Conservation (phyloP, 2,797 vertebrate genomes). For the Sciaenops ocellatus region DNA sequence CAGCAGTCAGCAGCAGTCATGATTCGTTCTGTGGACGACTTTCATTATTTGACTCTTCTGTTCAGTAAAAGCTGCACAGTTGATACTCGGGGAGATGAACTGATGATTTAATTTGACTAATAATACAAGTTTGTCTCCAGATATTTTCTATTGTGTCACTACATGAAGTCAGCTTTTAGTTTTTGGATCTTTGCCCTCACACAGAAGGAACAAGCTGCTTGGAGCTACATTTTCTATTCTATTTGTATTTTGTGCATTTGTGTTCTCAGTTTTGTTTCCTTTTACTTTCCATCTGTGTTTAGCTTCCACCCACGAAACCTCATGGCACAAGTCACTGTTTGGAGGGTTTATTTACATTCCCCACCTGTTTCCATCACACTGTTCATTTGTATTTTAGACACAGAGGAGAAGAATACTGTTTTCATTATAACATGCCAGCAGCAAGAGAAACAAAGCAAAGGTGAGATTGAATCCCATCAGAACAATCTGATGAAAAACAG, state of each 20-base stretch:
- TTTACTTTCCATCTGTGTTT: constrained; percentile 32
- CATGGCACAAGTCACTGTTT: constrained; percentile 19
- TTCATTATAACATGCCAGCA: too few relatives aligned
- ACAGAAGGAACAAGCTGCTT: neutral
- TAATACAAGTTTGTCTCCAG: neutral
- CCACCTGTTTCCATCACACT: constrained; percentile 41
- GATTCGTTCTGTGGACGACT: too few relatives aligned
- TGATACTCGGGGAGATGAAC: neutral
- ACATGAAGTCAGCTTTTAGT: neutral
- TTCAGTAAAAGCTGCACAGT: constrained; percentile 9
- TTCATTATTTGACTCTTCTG: neutral
- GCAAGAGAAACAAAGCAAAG: too few relatives aligned
- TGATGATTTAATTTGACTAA: neutral
- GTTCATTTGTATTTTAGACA: constrained; percentile 49
- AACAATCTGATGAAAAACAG: too few relatives aligned
- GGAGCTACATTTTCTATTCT: neutral
- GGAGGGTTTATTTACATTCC: constrained; percentile 42
- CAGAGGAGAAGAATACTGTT: constrained; percentile 21
- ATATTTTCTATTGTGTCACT: too few relatives aligned
- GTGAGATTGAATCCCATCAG: too few relatives aligned
- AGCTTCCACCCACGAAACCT: constrained; percentile 11
- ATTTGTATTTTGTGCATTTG: neutral
- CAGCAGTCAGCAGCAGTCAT: neutral
- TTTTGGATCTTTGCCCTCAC: neutral
- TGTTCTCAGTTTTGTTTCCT: constrained; percentile 13